These are phyloP conservation scores for Eueides isabella DNA, from an alignment of 1,140 invertebrate genomes.

Conservation along the genomic window DNA sequence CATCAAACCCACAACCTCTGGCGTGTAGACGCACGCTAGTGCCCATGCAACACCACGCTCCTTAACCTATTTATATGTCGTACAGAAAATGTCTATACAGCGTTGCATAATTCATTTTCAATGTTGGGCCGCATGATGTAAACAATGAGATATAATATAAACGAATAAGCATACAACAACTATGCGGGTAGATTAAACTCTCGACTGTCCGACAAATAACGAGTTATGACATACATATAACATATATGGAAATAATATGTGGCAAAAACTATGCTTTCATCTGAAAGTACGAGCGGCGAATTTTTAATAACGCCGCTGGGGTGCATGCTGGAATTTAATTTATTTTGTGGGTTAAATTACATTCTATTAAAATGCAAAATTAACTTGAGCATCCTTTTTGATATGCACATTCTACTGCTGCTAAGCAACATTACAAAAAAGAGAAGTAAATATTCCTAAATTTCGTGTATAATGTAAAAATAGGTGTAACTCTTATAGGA, in stretches of 20 bases:
- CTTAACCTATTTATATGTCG: too few relatives aligned
- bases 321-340: conserved; percentile 11
- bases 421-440: background rate
- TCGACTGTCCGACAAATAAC: conserved; percentile 33
- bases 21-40: too few relatives aligned
- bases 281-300: conserved; percentile 26
- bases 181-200: conserved; percentile 45
- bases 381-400: conserved; percentile 18
- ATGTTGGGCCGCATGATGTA: conserved; percentile 9
- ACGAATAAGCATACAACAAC: conserved; percentile 37
- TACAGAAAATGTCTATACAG: background rate
- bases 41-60: too few relatives aligned
- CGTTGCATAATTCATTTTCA: background rate
- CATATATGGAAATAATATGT: background rate
- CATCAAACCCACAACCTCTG: too few relatives aligned
- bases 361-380: conserved; percentile 27
- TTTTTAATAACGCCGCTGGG: conserved; percentile 34
- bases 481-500: too few relatives aligned
- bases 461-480: too few relatives aligned
- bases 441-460: too few relatives aligned
- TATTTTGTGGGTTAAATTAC: conserved; percentile 28
- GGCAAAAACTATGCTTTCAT: conserved; percentile 38
- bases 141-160: conserved; percentile 32
- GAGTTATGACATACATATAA: background rate
- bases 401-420: conserved; percentile 11